A percentile compares a stretch with the other conserved stretches of the same genome.
Evolutionary conservation across 2,797 vertebrate genomes (phyloP).

Genomic region (Hipposideros larvatus): DNA sequence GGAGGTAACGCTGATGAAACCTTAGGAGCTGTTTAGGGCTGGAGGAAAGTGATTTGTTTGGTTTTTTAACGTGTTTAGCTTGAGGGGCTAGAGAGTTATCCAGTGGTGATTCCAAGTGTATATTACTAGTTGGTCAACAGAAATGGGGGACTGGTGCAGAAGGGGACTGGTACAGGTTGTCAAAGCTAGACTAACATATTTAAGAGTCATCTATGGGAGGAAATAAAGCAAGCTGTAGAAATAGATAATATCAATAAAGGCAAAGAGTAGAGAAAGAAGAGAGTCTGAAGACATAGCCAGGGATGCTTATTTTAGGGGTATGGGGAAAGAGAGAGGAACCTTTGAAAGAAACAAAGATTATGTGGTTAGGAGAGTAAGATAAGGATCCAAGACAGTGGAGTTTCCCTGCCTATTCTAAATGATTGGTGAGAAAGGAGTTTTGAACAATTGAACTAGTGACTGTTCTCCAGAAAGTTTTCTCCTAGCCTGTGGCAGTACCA

Average conservation of each 20-base stretch:
- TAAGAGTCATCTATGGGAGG: neutral
- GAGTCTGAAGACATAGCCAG: neutral
- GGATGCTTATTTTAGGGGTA: neutral
- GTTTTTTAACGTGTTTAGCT: constrained; percentile 36
- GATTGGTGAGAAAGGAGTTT: constrained; percentile 40
- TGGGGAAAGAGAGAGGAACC: neutral
- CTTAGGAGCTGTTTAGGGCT: neutral
- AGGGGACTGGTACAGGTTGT: neutral
- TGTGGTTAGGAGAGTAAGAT: neutral
- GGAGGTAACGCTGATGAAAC: constrained; percentile 42
- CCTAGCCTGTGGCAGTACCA: constrained; percentile 15
- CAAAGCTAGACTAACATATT: constrained; percentile 47
- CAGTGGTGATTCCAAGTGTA: neutral
- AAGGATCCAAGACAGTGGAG: neutral
- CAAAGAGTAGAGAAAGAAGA: neutral
- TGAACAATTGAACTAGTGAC: constrained; percentile 32
- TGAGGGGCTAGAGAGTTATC: constrained; percentile 18
- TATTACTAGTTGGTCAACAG: constrained; percentile 5
- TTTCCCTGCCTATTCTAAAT: constrained; percentile 26
- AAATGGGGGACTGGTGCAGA: constrained; percentile 16
- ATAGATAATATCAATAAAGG: constrained; percentile 2
- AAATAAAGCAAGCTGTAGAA: constrained; percentile 46
- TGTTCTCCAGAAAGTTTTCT: constrained; percentile 50
- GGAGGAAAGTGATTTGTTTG: neutral
- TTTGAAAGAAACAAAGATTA: constrained; percentile 32